These are phyloP conservation scores for Lampris incognitus DNA, from an alignment of 2,113 vertebrate species.

Conservation along the genomic window DNA sequence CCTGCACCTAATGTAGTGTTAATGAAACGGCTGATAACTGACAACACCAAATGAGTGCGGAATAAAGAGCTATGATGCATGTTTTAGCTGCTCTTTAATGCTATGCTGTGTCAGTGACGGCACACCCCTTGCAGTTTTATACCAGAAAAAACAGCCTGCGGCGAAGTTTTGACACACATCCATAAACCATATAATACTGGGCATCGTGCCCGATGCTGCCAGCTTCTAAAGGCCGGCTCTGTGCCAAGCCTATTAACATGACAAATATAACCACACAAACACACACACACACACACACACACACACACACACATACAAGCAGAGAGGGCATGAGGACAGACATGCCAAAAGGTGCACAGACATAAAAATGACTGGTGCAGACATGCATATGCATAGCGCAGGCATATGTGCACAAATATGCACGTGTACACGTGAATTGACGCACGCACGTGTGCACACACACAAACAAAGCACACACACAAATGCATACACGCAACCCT, in stretches of 20 bases:
- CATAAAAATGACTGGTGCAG: too few relatives aligned
- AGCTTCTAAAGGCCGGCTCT: conserved; percentile 61
- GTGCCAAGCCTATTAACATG: conserved; percentile 59
- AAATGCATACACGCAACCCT: not conserved
- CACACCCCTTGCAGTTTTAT: conserved; percentile 51
- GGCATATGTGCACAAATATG: not conserved
- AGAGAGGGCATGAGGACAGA: not conserved
- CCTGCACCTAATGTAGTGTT: conserved; percentile 38
- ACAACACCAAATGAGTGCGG: conserved; percentile 52
- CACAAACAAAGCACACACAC: not conserved
- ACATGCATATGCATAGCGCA: not conserved
- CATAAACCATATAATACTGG: conserved; percentile 59
- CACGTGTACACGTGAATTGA: too few relatives aligned
- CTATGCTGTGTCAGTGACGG: conserved; percentile 37
- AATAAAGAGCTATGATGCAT: conserved; percentile 31
- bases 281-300: conserved; percentile 18
- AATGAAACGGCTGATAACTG: conserved; percentile 48
- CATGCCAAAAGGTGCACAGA: conserved; percentile 1
- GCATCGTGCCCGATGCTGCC: conserved; percentile 56
- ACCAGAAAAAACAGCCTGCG: conserved; percentile 57
- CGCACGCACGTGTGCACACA: too few relatives aligned
- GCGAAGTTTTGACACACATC: conserved; percentile 61
- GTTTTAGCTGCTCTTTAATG: conserved; percentile 44
- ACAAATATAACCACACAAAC: conserved; percentile 36
- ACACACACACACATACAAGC: conserved; percentile 19